phyloP scores from a whole-genome alignment of 2,113 vertebrate genomes.

The Podocnemis expansa region DNA sequence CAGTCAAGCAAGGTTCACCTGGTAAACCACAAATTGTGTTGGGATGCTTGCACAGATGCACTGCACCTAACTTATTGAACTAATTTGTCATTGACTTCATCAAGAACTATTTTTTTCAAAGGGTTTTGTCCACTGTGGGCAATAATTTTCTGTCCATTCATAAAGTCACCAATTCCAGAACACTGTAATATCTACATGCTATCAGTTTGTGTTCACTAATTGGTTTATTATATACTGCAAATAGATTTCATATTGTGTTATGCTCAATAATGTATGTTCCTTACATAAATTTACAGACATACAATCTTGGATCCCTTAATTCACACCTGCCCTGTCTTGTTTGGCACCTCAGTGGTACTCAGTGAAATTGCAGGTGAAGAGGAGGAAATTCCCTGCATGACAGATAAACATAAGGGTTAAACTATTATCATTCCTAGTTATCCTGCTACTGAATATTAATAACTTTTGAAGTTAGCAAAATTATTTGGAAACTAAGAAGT shows the following conservation, averaged over 20 bases:
- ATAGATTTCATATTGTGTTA: accelerated
- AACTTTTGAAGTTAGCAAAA: background rate
- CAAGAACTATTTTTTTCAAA: too few relatives aligned
- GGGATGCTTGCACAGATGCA: background rate
- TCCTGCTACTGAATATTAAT: background rate
- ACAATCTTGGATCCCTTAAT: accelerated
- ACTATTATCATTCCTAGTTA: background rate
- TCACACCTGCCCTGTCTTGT: background rate
- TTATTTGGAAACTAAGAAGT: background rate
- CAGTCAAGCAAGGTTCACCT: background rate
- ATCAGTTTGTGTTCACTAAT: background rate
- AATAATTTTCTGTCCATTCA: background rate
- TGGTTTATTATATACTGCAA: background rate
- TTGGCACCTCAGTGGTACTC: background rate
- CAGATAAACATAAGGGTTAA: background rate
- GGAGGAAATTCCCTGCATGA: accelerated
- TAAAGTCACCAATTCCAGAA: background rate
- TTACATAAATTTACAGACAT: accelerated
- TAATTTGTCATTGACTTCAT: too few relatives aligned
- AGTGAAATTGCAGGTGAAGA: background rate
- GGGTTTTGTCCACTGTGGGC: background rate
- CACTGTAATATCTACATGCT: background rate
- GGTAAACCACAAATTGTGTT: accelerated
- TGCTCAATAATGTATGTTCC: background rate
- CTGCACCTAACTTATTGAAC: background rate